A percentile compares a stretch with the other conserved stretches of the same genome.
These are phyloP conservation scores for Clanis bilineata DNA, from an alignment of 2,888 invertebrate species.

Conservation along the genomic window DNA sequence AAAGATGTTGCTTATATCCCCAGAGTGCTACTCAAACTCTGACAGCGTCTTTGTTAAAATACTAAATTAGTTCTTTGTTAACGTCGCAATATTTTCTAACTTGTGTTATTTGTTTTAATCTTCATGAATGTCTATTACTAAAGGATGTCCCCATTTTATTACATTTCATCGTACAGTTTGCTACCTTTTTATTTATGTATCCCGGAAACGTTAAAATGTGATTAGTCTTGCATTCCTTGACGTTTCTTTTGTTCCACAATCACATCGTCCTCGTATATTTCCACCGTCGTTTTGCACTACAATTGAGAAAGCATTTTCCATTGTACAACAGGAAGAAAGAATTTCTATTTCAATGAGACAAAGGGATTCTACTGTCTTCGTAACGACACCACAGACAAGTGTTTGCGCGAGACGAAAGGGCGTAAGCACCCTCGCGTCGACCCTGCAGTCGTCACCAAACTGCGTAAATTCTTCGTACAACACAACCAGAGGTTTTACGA, in stretches of 20 bases:
- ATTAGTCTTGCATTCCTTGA: no score
- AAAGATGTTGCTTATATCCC: slow-evolving; percentile 6
- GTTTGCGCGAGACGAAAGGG: slow-evolving; percentile 92
- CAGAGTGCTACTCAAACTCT: neutral
- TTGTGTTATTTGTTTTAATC: neutral
- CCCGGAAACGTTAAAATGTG: no score
- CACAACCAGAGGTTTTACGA: slow-evolving; percentile 96
- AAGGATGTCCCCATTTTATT: no score
- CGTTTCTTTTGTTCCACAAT: no score
- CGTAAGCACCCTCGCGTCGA: slow-evolving; percentile 92
- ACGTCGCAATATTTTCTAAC: neutral
- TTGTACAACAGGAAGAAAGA: slow-evolving; percentile 84
- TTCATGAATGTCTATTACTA: neutral
- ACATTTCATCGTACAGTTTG: no score
- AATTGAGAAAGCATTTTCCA: slow-evolving; percentile 16
- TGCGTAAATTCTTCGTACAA: slow-evolving; percentile 93
- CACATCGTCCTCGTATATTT: no score
- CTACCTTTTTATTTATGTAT: no score
- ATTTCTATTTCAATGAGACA: slow-evolving; percentile 98
- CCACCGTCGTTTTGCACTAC: neutral
- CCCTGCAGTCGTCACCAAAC: slow-evolving; percentile 88
- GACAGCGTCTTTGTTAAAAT: slow-evolving; percentile 11
- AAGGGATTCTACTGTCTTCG: slow-evolving; percentile 97
- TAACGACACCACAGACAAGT: slow-evolving; percentile 91
- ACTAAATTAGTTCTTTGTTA: slow-evolving; percentile 9